Base-by-base conservation (phyloP, 2,888 invertebrate species). In the Drosophila prolongata region DNA sequence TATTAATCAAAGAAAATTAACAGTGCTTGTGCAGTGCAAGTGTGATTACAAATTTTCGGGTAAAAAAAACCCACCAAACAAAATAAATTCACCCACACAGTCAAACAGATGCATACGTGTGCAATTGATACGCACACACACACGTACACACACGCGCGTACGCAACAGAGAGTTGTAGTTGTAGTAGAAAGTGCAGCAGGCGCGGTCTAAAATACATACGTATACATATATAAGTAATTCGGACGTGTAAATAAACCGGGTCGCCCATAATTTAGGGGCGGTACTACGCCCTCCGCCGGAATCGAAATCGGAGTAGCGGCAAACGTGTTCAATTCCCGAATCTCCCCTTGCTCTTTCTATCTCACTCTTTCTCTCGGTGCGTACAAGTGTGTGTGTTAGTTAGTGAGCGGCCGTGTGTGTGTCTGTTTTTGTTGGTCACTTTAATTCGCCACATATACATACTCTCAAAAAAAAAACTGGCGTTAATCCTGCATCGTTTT, bases 171-270 rank as follows among this genome's bases (percentile, higher is more conserved):
- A 67, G 58, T 52, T 49, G 65, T 19, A 47, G 64, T 34, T 58
- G 55, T 62, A 61, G 75, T 72, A 50, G 78, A 87, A 88, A 82
- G 84, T 87, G 70, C 57, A 73, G 70, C 57, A 76, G 86, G 76
- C 72, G 79, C 77, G 71, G 76, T 77, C 59, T 50, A 74, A 69
- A 50, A 72, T 53, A 44, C 30, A 30, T 24, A 44, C 24, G 30
- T 13, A 30, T 14, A 69, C 74, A 72, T 56, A 56, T 67, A 44
- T 69, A 54, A 60, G 71, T 42, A 54, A 54, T 46, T 69, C 71
- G 69, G 49, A 60, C 74, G 79, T 76, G 86, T 87, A 84, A 84
- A 84, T 87, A 87, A 84, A 87, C 83, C 83, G 83, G 87, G 86
- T 80, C 86, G 81, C 74, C 67, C 68, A 72, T 64, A 68, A 52